Base-by-base conservation (phyloP, 2,797 vertebrate genomes). In the Alectoris magna region DNA sequence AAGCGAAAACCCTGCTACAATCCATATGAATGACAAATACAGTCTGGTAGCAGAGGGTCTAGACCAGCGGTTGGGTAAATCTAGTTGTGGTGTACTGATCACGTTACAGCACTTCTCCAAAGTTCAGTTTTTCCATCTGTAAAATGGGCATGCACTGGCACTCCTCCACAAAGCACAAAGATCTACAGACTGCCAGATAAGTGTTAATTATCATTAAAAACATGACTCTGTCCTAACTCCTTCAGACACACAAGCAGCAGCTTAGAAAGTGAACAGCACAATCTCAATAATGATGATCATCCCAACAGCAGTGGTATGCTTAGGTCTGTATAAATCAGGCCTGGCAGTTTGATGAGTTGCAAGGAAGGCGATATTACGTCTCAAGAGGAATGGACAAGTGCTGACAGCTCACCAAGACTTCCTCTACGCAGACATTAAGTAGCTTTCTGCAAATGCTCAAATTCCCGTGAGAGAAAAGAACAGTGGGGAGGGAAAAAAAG, bases 351-450 rank as follows among this genome's bases (percentile, higher is more conserved):
- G 92, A 95, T 84, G 92, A 93, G 89, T 92, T 88, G 87, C 71
- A 91, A 91, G 78, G 79, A 95, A 95, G 91, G 85, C 3, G 21
- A 81, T 84, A 91, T 95, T 81, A 68, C 0, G 11, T 91, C 95
- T 95, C 93, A 53, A 79, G 93, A 95, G 95, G 91, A 92, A 93
- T 0, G 89, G 94, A 94, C 94, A 93, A 93, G 79, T 88, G 94
- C 94, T 96, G 94, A 96, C 95, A 96, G 89, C 85, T 95, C 94
- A 96, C 94, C 91, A 90, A 83, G 74, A 46, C 77, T 95, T 93
- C 91, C 91, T 87, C 77, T 94, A 77, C 58, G 51, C 46, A 88
- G 85, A 72, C 83, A 79, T 87, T 95, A 94, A 93, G 84, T 72
- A 76, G 81, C 92, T 96, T 94, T 90, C 93, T 70, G 78, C 73